Evolutionary conservation across 2,797 vertebrate species (phyloP), one percentile per base, ranked within the genome.

Genomic region (Petrocephalus schoutedeni): DNA sequence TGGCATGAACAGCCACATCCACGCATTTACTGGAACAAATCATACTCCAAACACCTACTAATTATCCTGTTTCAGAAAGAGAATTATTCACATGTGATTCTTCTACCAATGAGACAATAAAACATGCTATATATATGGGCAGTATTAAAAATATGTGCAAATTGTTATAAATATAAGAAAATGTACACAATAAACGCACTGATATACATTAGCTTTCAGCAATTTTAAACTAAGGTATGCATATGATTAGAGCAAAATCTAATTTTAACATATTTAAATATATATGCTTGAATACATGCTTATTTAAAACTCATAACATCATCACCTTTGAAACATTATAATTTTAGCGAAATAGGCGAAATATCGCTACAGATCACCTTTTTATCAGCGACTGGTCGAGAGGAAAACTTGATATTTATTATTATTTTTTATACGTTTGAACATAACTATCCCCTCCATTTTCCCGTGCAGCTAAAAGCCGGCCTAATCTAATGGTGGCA

Each of bases 401-500:
- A 51, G 36, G 49, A 53, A 83, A 83, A 83, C 41, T 2, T 49
- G 19, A 83, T 23, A 53, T 83, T 83, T 53, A 12, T 10, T 53
- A 9, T 82, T 3, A 21, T 21, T 14, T 53, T 83, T 2, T 21
- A 23, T 83, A 45, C 2, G 0, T 21, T 23, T 53, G 3, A 49
- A 6, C 6, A 53, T 83, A 83, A 53, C 49, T 14, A 12, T 10
- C 8, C 49, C n/a, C 9, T 49, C 53, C 45, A n/a, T 82, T 67
- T 67, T 53, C 12, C 49, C 6, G 49, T 4, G 9, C 49, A 3
- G 23, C 57, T 23, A 56, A 83, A 59, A 77, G 12, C 83, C 9
- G 28, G 32, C 53, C 14, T 86, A 74, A 89, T 89, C 92, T 90
- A 89, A 57, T 89, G 92, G 91, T 90, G 92, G 91, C 90, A 91